Evolutionary conservation across 2,888 invertebrate species (phyloP), one percentile per base, ranked within the genome.

Genomic region (Watsonalla cultraria): DNA sequence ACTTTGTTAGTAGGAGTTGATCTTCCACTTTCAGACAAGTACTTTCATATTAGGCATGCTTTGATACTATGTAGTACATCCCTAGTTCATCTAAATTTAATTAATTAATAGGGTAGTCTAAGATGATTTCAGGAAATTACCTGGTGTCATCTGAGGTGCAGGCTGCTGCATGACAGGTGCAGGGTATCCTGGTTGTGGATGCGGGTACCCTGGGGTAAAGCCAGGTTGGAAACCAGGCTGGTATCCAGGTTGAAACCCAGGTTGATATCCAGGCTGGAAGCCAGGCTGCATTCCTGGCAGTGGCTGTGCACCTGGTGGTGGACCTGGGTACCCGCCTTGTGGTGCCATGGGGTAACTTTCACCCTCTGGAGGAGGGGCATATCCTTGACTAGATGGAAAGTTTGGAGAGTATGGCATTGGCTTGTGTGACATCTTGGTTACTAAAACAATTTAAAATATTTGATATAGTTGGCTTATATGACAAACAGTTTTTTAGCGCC

Each of bases 381-480:
- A 91, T 7, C 90, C 90, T 64, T 87, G 87, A 62, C 77, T 80
- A 49, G 65, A 59, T 7, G 91, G 90, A 60, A 87, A 91, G 65
- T 91, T 91, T 15, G 91, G 91, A 5, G 90, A 80, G 56, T 86
- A 90, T 14, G 88, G 85, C 11, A 77, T 80, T 51, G 69, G 79
- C 68, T 88, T 86, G 65, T 90, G 88, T 0, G 90, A 90, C 90
- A 91, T 90, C n/a, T 60, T 81, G n/a, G n/a, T 55, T 56, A 63
- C 65, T 62, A 11, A 42, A 52, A 45, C 45, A 47, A 42, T 45
- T 39, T 6, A 47, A 13, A 47, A 42, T 37, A 46, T 7, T 47
- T 53, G 14, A 58, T 56, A 58, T 54, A 47, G 47, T 45, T 37
- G 11, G 14, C 49, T 51, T 49, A 45, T 7, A 11, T 11, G 4